Evolutionary conservation across 2,797 vertebrate genomes (phyloP).

Genomic region (Dendrocincla tyrannina): DNA sequence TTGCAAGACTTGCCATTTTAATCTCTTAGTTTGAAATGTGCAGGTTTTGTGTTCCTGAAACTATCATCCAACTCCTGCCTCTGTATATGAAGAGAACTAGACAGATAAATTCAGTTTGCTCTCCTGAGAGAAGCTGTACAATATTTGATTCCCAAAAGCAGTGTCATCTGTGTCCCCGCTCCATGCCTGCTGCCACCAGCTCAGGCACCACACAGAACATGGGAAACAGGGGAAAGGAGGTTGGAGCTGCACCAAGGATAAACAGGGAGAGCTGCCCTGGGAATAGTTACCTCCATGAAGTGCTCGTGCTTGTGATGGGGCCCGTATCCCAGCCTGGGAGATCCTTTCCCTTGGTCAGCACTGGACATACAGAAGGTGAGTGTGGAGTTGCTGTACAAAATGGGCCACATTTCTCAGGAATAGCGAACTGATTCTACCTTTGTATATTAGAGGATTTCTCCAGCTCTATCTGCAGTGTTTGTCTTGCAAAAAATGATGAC

Average conservation of each 20-base stretch:
- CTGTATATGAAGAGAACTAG: not conserved
- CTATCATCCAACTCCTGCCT: not conserved
- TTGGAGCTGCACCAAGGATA: not conserved
- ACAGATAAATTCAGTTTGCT: not conserved
- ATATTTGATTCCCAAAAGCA: not conserved
- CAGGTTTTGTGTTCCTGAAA: not conserved
- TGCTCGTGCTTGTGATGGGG: not conserved
- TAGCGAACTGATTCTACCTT: not conserved
- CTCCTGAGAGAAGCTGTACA: not conserved
- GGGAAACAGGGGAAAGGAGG: not conserved
- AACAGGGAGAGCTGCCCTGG: rapidly evolving
- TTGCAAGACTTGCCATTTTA: not conserved
- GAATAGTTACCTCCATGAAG: rapidly evolving
- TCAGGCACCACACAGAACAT: rapidly evolving
- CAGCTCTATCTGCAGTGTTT: not conserved
- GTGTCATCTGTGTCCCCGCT: rapidly evolving
- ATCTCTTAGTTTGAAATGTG: not conserved
- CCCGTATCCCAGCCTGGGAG: not conserved
- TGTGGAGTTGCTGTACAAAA: not conserved
- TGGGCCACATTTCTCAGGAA: not conserved
- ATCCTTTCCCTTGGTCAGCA: not conserved
- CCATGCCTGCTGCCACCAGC: not conserved
- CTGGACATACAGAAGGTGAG: not conserved
- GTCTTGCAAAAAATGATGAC: not conserved
- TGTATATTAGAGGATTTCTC: not conserved